These are phyloP conservation scores for Oncorhynchus nerka DNA, from an alignment of 2,113 vertebrate species.

Conservation along the genomic window DNA sequence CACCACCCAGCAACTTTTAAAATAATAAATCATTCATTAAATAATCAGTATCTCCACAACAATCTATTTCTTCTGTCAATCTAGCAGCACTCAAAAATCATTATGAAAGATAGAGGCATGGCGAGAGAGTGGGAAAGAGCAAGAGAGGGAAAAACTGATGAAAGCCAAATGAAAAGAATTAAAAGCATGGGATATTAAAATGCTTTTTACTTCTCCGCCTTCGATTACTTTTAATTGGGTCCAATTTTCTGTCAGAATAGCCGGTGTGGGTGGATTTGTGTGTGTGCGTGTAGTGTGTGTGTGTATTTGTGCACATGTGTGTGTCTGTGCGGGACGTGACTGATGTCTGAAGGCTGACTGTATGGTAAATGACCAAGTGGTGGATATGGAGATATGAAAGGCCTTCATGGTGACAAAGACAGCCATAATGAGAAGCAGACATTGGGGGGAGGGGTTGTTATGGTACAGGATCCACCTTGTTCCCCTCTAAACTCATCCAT, in stretches of 20 bases:
- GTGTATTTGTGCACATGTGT: constrained; percentile 3
- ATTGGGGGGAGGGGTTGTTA: constrained; percentile 13
- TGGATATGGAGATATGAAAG: constrained; percentile 62
- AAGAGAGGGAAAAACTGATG: constrained; percentile 13
- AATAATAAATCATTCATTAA: constrained; percentile 67
- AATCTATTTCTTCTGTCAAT: constrained; percentile 77
- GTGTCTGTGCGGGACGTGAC: background rate
- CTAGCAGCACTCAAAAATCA: constrained; percentile 66
- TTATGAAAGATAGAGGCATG: constrained; percentile 41
- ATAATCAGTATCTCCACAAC: constrained; percentile 74
- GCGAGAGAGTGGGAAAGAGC: background rate
- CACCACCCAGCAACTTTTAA: constrained; percentile 67
- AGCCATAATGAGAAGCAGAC: constrained; percentile 61
- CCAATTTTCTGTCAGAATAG: constrained; percentile 69
- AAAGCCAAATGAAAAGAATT: constrained; percentile 37
- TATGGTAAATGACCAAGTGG: constrained; percentile 64
- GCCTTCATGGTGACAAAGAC: constrained; percentile 67
- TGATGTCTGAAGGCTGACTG: constrained; percentile 39
- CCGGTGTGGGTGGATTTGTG: constrained; percentile 4
- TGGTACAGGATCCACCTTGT: constrained; percentile 8
- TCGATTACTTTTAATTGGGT: constrained; percentile 78
- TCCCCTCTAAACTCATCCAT: constrained; percentile 42
- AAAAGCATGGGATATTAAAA: constrained; percentile 42
- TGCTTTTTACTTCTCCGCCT: constrained; percentile 70
- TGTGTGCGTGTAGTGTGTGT: constrained; percentile 3